Conservation (phyloP, 2,888 invertebrate genomes). For the Andrena chrysosceles region DNA sequence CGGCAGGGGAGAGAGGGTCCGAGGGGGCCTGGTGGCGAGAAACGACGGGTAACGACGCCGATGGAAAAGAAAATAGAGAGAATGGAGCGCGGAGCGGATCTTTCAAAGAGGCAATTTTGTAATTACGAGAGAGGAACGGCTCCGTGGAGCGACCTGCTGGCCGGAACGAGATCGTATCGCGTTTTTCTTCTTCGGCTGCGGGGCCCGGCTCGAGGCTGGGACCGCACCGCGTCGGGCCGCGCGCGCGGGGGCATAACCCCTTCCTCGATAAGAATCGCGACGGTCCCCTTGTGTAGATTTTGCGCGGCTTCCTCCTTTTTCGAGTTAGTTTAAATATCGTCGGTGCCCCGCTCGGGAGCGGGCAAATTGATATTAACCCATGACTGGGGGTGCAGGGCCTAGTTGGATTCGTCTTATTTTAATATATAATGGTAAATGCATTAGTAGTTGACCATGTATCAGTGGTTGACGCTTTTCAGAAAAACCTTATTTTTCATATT, state of each 20-base stretch:
- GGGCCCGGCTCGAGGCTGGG: slow-evolving; percentile 16
- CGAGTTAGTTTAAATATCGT: slow-evolving; percentile 58
- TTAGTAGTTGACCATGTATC: too few relatives aligned
- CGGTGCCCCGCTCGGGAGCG: neutral
- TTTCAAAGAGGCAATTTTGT: slow-evolving; percentile 84
- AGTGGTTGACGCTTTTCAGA: too few relatives aligned
- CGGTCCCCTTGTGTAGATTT: slow-evolving; percentile 62
- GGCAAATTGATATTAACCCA: neutral
- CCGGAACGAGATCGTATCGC: slow-evolving; percentile 81
- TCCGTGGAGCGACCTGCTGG: slow-evolving; percentile 76
- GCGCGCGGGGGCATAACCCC: slow-evolving; percentile 69
- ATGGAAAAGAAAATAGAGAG: slow-evolving; percentile 71
- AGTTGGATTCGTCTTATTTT: too few relatives aligned
- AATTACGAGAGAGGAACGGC: slow-evolving; percentile 80
- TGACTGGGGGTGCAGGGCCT: too few relatives aligned
- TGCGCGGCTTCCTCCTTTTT: slow-evolving; percentile 50
- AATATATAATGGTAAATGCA: too few relatives aligned
- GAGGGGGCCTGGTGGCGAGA: slow-evolving; percentile 51
- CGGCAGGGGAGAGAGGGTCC: slow-evolving; percentile 38
- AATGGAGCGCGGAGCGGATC: slow-evolving; percentile 79
- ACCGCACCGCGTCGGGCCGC: slow-evolving; percentile 54
- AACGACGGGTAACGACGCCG: slow-evolving; percentile 65
- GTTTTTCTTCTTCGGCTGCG: slow-evolving; percentile 72
- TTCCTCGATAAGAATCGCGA: slow-evolving; percentile 68
- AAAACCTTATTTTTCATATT: too few relatives aligned